Conservation (phyloP, 2,888 invertebrate genomes). For the Rhagophthalmus giganteus region DNA sequence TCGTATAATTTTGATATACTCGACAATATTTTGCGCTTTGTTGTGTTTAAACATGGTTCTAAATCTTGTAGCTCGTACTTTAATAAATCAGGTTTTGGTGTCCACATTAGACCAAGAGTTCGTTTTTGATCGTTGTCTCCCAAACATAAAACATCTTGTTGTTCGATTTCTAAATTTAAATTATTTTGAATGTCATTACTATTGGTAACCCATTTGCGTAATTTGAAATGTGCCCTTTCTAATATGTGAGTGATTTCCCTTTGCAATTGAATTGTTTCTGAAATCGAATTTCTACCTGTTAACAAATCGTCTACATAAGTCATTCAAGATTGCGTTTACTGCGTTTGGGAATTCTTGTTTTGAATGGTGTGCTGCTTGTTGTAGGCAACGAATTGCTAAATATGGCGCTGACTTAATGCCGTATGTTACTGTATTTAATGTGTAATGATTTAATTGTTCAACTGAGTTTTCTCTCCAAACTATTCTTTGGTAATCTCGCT, state of each 20-base stretch:
- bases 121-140: conserved; percentile 11
- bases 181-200: neutral
- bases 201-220: conserved; percentile 33
- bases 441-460: conserved; percentile 16
- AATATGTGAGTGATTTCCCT: conserved; percentile 15
- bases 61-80: conserved; percentile 5
- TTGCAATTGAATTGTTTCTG: conserved; percentile 13
- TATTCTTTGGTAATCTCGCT: conserved; percentile 29
- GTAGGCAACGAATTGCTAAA: conserved; percentile 29
- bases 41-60: too few species aligned
- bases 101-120: conserved; percentile 26
- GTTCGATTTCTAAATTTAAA: neutral
- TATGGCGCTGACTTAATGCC: conserved; percentile 30
- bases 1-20: conserved; percentile 1
- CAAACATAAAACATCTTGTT: neutral
- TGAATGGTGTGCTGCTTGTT: conserved; percentile 29
- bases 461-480: conserved; percentile 24
- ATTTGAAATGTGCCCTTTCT: conserved; percentile 13
- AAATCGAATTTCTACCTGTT: conserved; percentile 21
- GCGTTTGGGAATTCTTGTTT: conserved; percentile 15
- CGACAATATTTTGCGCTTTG: neutral
- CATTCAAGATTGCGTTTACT: conserved; percentile 14
- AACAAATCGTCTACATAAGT: conserved; percentile 34
- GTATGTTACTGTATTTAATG: conserved; percentile 33
- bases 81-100: conserved; percentile 11